phyloP scores from a whole-genome alignment of 2,888 invertebrate genomes.

The Erannis defoliaria region DNA sequence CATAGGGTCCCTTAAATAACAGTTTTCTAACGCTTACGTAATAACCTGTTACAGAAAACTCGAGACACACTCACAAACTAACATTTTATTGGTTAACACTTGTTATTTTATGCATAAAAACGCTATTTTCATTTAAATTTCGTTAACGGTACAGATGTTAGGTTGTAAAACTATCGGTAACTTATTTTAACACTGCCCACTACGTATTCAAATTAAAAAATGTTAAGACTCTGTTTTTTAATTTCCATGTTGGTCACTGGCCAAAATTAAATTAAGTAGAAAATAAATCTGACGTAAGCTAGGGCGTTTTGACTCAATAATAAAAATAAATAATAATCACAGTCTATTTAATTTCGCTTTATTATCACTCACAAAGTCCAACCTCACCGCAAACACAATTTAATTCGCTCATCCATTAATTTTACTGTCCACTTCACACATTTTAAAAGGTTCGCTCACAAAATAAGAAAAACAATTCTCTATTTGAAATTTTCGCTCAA shows the following conservation, averaged over 20 bases:
- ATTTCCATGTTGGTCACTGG: background rate
- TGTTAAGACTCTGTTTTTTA: slow-evolving; percentile 20
- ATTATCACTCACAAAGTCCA: background rate
- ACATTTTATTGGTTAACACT: slow-evolving; percentile 43
- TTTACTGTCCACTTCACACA: background rate
- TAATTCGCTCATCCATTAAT: background rate
- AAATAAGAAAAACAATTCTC: background rate
- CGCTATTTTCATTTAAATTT: slow-evolving; percentile 41
- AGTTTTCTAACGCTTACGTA: slow-evolving; percentile 44
- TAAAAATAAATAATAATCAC: background rate
- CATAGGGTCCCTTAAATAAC: slow-evolving; percentile 39
- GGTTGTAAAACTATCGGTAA: slow-evolving; percentile 48
- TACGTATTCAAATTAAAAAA: slow-evolving; percentile 39
- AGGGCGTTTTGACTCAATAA: background rate
- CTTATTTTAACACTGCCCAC: slow-evolving; percentile 52
- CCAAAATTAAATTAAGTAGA: background rate
- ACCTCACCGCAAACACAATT: background rate
- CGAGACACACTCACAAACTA: slow-evolving; percentile 30
- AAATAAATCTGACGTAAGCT: background rate
- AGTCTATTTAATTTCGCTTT: background rate
- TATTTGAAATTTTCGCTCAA: background rate
- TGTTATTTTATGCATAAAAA: slow-evolving; percentile 46
- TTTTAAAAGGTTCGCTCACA: slow-evolving; percentile 4
- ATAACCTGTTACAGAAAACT: slow-evolving; percentile 44
- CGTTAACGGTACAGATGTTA: slow-evolving; percentile 47